Conservation (phyloP, 2,113 vertebrate species). For the Percina caprodes region DNA sequence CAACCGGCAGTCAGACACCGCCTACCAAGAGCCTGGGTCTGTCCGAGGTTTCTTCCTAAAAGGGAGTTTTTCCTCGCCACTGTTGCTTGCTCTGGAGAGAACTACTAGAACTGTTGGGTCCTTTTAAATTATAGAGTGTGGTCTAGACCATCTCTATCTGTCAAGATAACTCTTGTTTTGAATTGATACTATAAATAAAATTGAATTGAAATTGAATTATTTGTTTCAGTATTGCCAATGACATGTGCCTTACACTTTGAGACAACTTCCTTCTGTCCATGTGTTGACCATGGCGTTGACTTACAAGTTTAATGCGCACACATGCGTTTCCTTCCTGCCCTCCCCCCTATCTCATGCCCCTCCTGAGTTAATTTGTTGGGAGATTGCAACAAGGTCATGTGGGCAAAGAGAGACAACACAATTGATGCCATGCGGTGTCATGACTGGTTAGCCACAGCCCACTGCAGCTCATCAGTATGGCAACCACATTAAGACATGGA, state of each 20-base stretch:
- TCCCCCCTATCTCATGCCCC: not conserved
- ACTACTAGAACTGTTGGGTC: too few relatives aligned
- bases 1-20: too few relatives aligned
- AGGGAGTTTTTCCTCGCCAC: too few relatives aligned
- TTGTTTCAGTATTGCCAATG: not conserved
- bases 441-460: too few relatives aligned
- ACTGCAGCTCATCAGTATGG: constrained; percentile 41
- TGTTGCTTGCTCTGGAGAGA: too few relatives aligned
- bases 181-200: too few relatives aligned
- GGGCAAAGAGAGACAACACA: not conserved
- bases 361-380: not conserved
- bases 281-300: not conserved
- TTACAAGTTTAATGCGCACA: not conserved
- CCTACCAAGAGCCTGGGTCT: too few relatives aligned
- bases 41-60: too few relatives aligned
- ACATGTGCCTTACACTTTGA: not conserved
- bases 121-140: too few relatives aligned
- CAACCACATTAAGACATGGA: not conserved
- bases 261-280: not conserved
- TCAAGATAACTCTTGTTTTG: too few relatives aligned
- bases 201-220: too few relatives aligned
- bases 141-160: too few relatives aligned
- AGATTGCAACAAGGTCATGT: not conserved
- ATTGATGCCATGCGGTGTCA: constrained; percentile 45
- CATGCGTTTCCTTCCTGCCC: not conserved